Conservation (phyloP, 2,113 vertebrate genomes). For the Notiomystis cincta region DNA sequence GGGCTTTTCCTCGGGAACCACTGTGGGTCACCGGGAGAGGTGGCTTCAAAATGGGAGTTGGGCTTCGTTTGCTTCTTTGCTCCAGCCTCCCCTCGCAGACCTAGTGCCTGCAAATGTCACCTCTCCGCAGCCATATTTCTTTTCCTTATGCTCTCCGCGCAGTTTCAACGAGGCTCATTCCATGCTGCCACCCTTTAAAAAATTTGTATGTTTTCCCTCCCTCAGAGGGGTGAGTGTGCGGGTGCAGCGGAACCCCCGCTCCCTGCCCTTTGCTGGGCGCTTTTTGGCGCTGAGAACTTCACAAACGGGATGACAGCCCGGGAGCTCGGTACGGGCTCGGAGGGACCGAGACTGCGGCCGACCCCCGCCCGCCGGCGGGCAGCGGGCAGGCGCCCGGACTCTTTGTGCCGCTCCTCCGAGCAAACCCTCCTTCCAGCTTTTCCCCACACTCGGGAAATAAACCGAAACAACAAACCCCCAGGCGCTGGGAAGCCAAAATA, state of each 20-base stretch:
- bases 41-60: neutral
- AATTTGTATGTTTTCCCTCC: neutral
- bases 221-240: neutral
- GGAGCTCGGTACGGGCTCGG: neutral
- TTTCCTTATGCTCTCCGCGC: neutral
- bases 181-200: neutral
- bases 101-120: neutral
- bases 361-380: neutral
- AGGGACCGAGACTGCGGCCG: neutral
- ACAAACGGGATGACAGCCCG: neutral
- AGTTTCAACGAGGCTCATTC: neutral
- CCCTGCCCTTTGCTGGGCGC: neutral
- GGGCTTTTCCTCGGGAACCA: neutral
- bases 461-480: neutral
- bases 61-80: neutral
- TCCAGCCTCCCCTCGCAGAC: neutral
- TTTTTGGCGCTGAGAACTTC: neutral
- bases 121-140: neutral
- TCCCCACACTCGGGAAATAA: neutral
- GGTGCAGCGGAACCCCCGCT: neutral
- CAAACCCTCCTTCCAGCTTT: neutral
- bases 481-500: neutral
- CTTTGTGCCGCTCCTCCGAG: neutral
- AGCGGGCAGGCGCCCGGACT: too few relatives aligned
- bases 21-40: neutral